These are phyloP conservation scores for Chalcis sispes DNA, from an alignment of 2,888 invertebrate species.

Conservation along the genomic window DNA sequence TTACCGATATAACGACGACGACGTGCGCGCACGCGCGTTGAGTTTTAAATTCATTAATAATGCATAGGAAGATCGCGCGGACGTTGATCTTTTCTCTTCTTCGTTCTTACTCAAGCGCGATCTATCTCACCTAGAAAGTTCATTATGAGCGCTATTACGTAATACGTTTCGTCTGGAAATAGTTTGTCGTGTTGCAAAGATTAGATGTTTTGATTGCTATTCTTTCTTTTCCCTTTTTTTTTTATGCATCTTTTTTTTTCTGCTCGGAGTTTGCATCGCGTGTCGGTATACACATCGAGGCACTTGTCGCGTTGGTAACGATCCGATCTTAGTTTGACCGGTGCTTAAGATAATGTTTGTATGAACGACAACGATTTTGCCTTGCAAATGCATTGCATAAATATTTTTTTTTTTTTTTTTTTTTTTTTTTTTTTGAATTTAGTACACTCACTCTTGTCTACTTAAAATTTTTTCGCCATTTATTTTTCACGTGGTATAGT, in stretches of 20 bases:
- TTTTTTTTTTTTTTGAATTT: too few species aligned
- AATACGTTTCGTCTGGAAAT: constrained; percentile 1
- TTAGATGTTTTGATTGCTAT: constrained; percentile 36
- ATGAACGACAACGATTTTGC: too few species aligned
- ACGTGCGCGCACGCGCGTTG: too few species aligned
- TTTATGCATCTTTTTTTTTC: constrained; percentile 15
- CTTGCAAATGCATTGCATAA: too few species aligned
- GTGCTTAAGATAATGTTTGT: not conserved
- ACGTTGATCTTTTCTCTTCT: constrained; percentile 46
- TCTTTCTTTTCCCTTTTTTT: too few species aligned
- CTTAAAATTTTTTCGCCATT: too few species aligned
- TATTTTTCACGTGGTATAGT: too few species aligned
- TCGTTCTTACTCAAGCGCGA: constrained; percentile 47
- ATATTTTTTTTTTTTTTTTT: too few species aligned
- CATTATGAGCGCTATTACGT: constrained; percentile 47
- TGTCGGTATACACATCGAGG: constrained; percentile 17
- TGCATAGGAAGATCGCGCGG: constrained; percentile 26
- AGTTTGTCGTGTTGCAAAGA: constrained; percentile 5
- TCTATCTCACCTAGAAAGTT: constrained; percentile 56
- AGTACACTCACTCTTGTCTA: too few species aligned
- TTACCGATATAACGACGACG: not conserved
- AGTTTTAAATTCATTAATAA: constrained; percentile 53
- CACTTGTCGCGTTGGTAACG: constrained; percentile 18
- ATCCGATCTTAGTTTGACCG: not conserved
- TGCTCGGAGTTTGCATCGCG: not conserved